phyloP scores from a whole-genome alignment of 2,113 vertebrate species.

The Peromyscus maniculatus region DNA sequence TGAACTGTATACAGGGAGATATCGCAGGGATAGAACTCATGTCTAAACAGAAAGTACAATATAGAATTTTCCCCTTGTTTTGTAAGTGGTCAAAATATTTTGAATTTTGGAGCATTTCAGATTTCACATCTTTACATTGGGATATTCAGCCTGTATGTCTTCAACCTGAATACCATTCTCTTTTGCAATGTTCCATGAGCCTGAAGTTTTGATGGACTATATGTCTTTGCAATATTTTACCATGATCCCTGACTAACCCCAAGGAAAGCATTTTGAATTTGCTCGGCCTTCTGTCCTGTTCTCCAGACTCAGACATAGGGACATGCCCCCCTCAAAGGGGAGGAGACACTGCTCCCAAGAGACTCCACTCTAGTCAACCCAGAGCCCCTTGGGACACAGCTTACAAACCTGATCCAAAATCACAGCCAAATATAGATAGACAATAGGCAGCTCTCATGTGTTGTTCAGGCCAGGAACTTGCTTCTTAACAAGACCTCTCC shows the following conservation, averaged over 20 bases:
- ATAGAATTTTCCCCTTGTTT: not conserved
- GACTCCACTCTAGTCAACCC: not conserved
- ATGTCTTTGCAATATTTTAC: not conserved
- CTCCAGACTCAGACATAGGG: not conserved
- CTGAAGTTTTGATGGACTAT: not conserved
- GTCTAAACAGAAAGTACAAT: not conserved
- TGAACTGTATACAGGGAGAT: not conserved
- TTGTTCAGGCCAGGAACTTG: not conserved
- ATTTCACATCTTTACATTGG: not conserved
- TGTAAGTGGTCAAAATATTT: not conserved
- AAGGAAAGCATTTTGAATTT: not conserved
- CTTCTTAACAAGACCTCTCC: not conserved
- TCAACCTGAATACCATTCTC: not conserved
- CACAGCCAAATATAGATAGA: not conserved
- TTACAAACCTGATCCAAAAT: not conserved
- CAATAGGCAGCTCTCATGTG: not conserved
- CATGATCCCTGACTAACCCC: not conserved
- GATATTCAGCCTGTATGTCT: not conserved
- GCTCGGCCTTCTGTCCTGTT: not conserved
- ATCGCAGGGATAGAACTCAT: too few species aligned
- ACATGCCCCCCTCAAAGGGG: not conserved
- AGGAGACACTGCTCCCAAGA: not conserved
- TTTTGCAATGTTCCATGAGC: not conserved
- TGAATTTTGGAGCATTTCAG: not conserved
- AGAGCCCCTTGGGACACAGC: too few species aligned